phyloP scores from a whole-genome alignment of 2,113 vertebrate species.

The Chamaetylas fuelleborni region DNA sequence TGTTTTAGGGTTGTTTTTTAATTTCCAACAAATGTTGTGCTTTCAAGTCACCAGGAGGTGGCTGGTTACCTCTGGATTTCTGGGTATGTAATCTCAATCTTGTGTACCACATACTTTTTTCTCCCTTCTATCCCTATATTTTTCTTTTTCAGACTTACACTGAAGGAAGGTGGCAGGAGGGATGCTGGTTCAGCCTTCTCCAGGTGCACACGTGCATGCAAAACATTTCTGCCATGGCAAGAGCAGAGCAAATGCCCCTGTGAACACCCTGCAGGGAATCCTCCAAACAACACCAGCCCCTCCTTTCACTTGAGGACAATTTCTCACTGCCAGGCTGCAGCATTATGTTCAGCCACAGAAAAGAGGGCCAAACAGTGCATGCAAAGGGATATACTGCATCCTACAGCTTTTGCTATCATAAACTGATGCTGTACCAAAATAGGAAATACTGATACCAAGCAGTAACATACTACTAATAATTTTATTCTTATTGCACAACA shows the following conservation, averaged over 20 bases:
- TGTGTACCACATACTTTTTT: not conserved
- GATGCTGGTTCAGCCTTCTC: not conserved
- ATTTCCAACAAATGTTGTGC: not conserved
- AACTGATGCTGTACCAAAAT: not conserved
- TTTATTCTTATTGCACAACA: not conserved
- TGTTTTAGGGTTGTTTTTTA: not conserved
- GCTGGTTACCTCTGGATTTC: not conserved
- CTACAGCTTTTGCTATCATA: not conserved
- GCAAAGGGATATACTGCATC: not conserved
- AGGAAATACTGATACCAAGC: not conserved
- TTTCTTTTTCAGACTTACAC: not conserved
- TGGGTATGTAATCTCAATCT: not conserved
- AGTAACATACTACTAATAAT: not conserved
- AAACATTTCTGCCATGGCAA: not conserved
- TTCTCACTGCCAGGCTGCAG: not conserved
- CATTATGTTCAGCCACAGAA: not conserved
- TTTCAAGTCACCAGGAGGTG: not conserved
- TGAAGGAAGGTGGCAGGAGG: not conserved
- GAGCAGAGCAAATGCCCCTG: not conserved
- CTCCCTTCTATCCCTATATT: not conserved
- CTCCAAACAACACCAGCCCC: accelerated
- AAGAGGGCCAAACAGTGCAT: not conserved
- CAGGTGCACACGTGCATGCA: not conserved
- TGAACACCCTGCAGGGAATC: not conserved
- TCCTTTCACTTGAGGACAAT: not conserved